These are phyloP conservation scores for Eurytoma californica DNA, from an alignment of 2,888 invertebrate genomes.

Conservation along the genomic window DNA sequence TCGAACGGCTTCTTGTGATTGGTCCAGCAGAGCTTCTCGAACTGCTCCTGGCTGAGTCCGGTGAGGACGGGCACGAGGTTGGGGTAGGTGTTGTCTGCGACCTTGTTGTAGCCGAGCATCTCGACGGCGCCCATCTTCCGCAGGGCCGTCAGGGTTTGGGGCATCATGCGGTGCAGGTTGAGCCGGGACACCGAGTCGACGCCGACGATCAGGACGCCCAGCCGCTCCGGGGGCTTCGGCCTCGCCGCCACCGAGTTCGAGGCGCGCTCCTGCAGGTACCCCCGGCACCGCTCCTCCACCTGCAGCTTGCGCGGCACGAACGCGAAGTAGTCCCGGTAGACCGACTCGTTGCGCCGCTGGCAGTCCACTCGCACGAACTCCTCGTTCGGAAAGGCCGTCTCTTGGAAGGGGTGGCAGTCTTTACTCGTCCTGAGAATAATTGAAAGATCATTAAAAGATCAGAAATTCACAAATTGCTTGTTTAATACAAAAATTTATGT, in stretches of 20 bases:
- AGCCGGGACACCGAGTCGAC: conserved; percentile 90
- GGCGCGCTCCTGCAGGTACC: conserved; percentile 59
- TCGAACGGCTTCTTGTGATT: conserved; percentile 81
- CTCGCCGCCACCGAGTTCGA: background rate
- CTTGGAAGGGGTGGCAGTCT: conserved; percentile 76
- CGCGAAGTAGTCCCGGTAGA: conserved; percentile 83
- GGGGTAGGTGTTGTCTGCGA: conserved; percentile 95
- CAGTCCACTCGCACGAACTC: conserved; percentile 86
- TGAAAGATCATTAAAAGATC: conserved; percentile 31
- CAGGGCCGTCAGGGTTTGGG: conserved; percentile 81
- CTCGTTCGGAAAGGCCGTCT: conserved; percentile 74
- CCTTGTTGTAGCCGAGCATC: conserved; percentile 92
- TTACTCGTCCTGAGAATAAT: conserved; percentile 75
- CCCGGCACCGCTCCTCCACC: conserved; percentile 64
- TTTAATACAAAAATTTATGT: too few relatives aligned
- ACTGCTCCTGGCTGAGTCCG: conserved; percentile 82
- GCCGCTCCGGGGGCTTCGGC: conserved; percentile 59
- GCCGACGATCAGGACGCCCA: conserved; percentile 88
- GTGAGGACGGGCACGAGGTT: conserved; percentile 89
- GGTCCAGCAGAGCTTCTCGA: conserved; percentile 83
- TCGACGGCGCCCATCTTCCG: conserved; percentile 83
- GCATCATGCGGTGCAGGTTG: conserved; percentile 91
- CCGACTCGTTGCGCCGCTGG: conserved; percentile 66
- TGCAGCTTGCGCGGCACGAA: conserved; percentile 78
- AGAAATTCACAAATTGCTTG: too few relatives aligned